These are phyloP conservation scores for Chymomyza amoena DNA, from an alignment of 2,888 invertebrate species.

Conservation along the genomic window DNA sequence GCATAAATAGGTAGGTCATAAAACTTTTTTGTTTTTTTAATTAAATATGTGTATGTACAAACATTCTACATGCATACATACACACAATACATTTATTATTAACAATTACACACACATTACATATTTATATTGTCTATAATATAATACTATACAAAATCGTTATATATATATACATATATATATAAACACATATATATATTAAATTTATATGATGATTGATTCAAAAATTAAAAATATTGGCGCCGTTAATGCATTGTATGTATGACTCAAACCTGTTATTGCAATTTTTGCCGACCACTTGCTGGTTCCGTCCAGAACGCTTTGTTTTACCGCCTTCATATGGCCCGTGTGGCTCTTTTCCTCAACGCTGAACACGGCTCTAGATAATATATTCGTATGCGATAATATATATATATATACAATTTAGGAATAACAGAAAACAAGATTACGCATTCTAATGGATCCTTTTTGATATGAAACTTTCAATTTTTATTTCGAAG, in stretches of 20 bases:
- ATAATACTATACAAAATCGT: not conserved
- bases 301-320: slow-evolving; percentile 98
- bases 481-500: too few relatives aligned
- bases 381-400: slow-evolving; percentile 75
- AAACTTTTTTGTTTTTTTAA: not conserved
- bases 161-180: slow-evolving; percentile 12
- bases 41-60: slow-evolving; percentile 7
- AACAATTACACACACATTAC: slow-evolving; percentile 30
- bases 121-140: slow-evolving; percentile 18
- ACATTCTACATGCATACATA: slow-evolving; percentile 15
- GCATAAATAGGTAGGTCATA: not conserved
- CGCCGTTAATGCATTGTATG: slow-evolving; percentile 5
- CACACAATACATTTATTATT: slow-evolving; percentile 16
- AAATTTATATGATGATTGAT: not conserved
- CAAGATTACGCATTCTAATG: not conserved
- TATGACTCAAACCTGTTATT: slow-evolving; percentile 94
- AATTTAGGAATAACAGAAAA: not conserved
- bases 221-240: not conserved
- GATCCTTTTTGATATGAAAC: not conserved
- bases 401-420: not conserved
- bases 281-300: slow-evolving; percentile 99
- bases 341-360: slow-evolving; percentile 95
- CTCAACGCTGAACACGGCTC: slow-evolving; percentile 97
- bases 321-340: slow-evolving; percentile 99
- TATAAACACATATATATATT: slow-evolving; percentile 31